Evolutionary conservation across 1,140 invertebrate species (phyloP).

Genomic region (Cotesia glomerata): DNA sequence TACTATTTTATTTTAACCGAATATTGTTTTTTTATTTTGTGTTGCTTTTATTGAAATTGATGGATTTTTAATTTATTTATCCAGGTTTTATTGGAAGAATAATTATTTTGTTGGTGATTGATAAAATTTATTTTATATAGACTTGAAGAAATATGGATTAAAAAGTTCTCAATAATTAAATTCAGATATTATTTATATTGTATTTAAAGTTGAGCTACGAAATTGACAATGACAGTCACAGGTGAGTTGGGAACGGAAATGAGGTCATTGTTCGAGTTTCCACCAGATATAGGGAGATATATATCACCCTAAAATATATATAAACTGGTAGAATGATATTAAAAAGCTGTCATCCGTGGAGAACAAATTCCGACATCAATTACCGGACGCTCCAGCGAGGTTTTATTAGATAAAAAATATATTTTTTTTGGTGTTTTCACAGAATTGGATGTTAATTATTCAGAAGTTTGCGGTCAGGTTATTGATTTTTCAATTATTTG

Average conservation of each 20-base stretch:
- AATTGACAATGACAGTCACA: neutral
- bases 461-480: too few species aligned
- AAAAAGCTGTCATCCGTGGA: neutral
- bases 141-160: too few species aligned
- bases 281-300: neutral
- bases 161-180: too few species aligned
- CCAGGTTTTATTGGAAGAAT: neutral
- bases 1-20: neutral
- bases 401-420: too few species aligned
- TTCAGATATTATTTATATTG: neutral
- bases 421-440: too few species aligned
- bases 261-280: constrained; percentile 10
- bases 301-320: neutral
- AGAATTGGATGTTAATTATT: too few species aligned
- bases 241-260: constrained; percentile 16
- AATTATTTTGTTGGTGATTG: neutral
- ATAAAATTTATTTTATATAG: too few species aligned
- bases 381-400: too few species aligned
- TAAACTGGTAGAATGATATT: neutral
- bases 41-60: neutral
- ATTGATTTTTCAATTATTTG: too few species aligned
- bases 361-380: too few species aligned
- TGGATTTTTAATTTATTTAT: neutral
- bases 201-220: neutral
- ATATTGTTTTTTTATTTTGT: neutral